Evolutionary conservation across 35 echinoderm and acorn worm genomes (phyloP), one percentile per base, ranked within the genome.

Genomic region (Eucidaris tribuloides): DNA sequence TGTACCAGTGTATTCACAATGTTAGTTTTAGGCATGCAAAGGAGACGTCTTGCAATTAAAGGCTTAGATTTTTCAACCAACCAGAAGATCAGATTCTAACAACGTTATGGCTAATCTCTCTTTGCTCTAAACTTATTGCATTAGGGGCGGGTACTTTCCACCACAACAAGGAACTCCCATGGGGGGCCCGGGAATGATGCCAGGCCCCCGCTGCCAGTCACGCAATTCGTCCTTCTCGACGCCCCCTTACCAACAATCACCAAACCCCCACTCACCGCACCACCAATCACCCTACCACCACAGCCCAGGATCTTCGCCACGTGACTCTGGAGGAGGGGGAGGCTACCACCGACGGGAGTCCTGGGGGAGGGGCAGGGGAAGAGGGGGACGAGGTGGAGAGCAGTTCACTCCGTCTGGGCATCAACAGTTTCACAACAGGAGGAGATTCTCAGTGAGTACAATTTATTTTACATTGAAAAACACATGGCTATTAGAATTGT

Each of bases 381-480:
- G 80, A 43, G 58, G 80, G 23, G 79, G 42, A 57, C 29, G 79
- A 11, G 78, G 79, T 7, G 61, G 80, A 11, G 40, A 25, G n/a
- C 80, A 63, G 35, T 65, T 44, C 40, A 41, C 80, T 22, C 34
- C 58, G 46, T 46, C 80, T 0, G 62, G 62, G 43, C 20, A 65
- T 65, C 80, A 63, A 24, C 58, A 64, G 60, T 64, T 83, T 42
- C 62, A 83, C 62, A 39, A 60, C 41, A 65, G 42, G n/a, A 65
- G 49, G 40, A 64, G 80, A 83, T 43, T 42, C 29, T 15, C 59
- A 29, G 35, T 83, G 34, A 64, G 80, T 42, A n/a, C n/a, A n/a
- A n/a, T n/a, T n/a, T n/a, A n/a, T n/a, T n/a, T n/a, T n/a, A n/a
- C n/a, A n/a, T n/a, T n/a, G n/a, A n/a, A n/a, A n/a, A n/a, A n/a